These are phyloP conservation scores for Excalfactoria chinensis DNA, from an alignment of 2,113 vertebrate species.

Conservation along the genomic window DNA sequence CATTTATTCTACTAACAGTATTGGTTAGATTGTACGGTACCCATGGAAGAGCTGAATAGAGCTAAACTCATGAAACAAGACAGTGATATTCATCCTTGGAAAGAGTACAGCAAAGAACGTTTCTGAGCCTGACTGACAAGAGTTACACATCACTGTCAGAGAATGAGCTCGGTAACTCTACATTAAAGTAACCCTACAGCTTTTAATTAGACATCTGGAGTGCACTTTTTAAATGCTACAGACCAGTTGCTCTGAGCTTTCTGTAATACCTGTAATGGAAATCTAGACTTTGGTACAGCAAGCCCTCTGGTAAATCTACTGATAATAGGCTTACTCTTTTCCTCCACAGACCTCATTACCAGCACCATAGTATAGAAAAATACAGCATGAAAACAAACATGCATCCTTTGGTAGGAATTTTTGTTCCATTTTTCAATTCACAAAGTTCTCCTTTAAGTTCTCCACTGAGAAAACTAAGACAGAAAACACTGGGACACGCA, in stretches of 20 bases:
- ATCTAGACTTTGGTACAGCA: slow-evolving; percentile 1
- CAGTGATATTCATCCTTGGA: background rate
- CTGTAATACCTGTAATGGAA: background rate
- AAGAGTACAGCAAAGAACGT: background rate
- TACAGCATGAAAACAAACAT: background rate
- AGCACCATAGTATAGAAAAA: background rate
- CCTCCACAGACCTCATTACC: background rate
- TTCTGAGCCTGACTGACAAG: background rate
- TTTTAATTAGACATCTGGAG: slow-evolving; percentile 37
- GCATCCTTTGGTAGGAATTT: background rate
- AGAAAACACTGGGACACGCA: background rate
- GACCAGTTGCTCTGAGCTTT: slow-evolving; percentile 32
- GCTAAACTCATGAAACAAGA: background rate
- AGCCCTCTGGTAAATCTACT: slow-evolving; percentile 12
- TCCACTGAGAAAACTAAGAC: background rate
- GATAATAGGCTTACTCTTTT: slow-evolving; percentile 49
- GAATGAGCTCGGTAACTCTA: background rate
- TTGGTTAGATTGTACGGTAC: background rate
- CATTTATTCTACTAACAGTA: background rate
- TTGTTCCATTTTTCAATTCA: background rate
- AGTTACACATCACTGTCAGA: background rate
- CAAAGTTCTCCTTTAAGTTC: background rate
- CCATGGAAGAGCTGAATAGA: background rate
- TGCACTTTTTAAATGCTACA: background rate
- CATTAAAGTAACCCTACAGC: slow-evolving; percentile 19